Evolutionary conservation across 2,113 vertebrate species (phyloP).

Genomic region (Charadrius vociferus): DNA sequence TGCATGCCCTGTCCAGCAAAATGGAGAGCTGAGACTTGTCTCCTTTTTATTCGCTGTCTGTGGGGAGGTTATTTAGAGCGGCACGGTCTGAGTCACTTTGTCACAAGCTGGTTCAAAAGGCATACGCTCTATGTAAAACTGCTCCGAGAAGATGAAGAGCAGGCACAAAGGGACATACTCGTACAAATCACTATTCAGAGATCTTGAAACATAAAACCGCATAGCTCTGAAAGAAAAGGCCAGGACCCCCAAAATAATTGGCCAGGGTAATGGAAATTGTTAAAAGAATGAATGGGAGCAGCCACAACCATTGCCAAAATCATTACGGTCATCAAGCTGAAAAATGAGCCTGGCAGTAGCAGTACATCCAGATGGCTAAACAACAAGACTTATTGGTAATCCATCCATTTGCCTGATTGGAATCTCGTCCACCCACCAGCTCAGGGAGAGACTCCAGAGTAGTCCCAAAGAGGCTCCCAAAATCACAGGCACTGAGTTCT

Average conservation of each 20-base stretch:
- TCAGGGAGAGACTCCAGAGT: not conserved
- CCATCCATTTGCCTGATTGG: not conserved
- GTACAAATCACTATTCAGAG: not conserved
- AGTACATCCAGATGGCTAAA: not conserved
- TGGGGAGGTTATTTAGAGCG: not conserved
- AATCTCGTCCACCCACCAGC: not conserved
- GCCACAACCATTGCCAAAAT: conserved; percentile 10
- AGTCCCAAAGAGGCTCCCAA: not conserved
- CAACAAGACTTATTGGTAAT: not conserved
- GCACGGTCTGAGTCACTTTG: conserved; percentile 16
- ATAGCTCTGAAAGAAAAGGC: conserved; percentile 5
- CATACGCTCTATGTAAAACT: not conserved
- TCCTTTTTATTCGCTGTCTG: not conserved
- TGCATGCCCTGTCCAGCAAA: conserved; percentile 34
- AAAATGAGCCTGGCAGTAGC: conserved; percentile 16
- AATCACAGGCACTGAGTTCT: not conserved
- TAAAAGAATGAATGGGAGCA: conserved; percentile 27
- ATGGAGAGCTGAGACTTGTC: not conserved
- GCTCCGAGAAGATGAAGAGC: not conserved
- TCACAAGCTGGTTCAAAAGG: conserved; percentile 17
- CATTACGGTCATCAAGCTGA: conserved; percentile 17
- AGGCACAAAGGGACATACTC: not conserved
- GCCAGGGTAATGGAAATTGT: conserved; percentile 32
- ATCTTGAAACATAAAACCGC: not conserved
- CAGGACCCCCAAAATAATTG: conserved; percentile 24